Evolutionary conservation across 1,140 invertebrate genomes (phyloP), one percentile per base, ranked within the genome.

Genomic region (Cheumatopsyche charites): DNA sequence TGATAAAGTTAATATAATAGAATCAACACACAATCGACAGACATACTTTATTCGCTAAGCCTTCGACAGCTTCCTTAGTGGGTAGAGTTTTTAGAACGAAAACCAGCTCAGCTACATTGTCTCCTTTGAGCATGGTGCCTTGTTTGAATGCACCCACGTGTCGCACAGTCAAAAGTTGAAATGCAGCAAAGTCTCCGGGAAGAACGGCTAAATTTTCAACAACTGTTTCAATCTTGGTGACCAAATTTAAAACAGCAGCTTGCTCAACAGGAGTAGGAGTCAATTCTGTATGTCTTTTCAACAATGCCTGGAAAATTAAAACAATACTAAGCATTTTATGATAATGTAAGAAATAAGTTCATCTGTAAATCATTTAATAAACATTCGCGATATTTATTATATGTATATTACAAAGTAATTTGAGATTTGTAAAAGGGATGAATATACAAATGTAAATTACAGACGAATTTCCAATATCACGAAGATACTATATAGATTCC

Each of bases 131-230:
- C 92, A 99, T 98, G 9, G 97, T 99, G 0, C 96, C 97, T 82
- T 99, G 98, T 81, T 99, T 99, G 78, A 96, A 98, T 0, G 96
- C 97, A 0, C 97, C 97, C 55, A 98, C 96, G 85, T 97, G 94
- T 12, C 96, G 86, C 0, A 98, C 94, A 83, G 98, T 96, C 79
- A 98, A 96, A 36, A 98, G 86, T 93, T 98, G 94, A 84, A 96
- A 98, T 73, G 95, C 94, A 81, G 97, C 95, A 84, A 98, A 97
- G 76, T 90, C 91, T 11, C 93, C 94, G 0, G 97, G 96, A 12
- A 95, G 92, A 0, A 98, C 91, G 61, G 97, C 94, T 15, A 98
- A 83, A 81, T 95, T 97, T 80, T 98, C 96, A 45, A 98, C 84
- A 43, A 98, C 94, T 42, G 89, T 90, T 80, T 97, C 94, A 25